A percentile compares a stretch with the other conserved stretches of the same genome.
phyloP scores from a whole-genome alignment of 2,888 invertebrate genomes.

The Melolontha melolontha region DNA sequence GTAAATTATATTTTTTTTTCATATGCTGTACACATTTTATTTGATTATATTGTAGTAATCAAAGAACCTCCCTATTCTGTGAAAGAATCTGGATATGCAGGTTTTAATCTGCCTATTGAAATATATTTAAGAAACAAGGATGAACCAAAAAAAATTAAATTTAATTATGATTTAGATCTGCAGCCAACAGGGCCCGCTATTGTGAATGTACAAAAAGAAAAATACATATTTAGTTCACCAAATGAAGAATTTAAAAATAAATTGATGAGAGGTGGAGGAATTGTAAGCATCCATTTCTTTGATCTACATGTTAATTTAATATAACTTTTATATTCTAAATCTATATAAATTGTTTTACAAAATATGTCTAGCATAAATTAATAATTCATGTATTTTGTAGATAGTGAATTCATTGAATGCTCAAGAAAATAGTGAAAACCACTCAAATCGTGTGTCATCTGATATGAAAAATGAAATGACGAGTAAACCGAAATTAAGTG shows the following conservation, averaged over 20 bases:
- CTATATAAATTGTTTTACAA: too few relatives aligned
- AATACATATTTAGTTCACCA: conserved; percentile 86
- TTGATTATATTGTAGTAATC: conserved; percentile 74
- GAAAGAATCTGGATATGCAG: conserved; percentile 96
- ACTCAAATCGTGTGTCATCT: conserved; percentile 60
- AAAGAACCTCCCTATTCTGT: conserved; percentile 93
- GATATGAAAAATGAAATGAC: conserved; percentile 69
- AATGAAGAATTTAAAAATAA: conserved; percentile 91
- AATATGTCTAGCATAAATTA: neutral
- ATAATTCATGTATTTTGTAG: conserved; percentile 52
- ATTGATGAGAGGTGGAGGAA: conserved; percentile 88
- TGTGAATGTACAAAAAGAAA: conserved; percentile 80
- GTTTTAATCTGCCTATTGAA: conserved; percentile 90
- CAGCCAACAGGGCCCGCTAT: conserved; percentile 81
- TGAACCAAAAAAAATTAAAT: conserved; percentile 87
- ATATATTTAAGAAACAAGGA: conserved; percentile 90
- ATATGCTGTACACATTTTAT: conserved; percentile 59
- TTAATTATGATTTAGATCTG: conserved; percentile 87
- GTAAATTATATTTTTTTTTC: conserved; percentile 66
- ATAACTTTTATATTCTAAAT: too few relatives aligned
- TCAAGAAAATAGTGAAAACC: conserved; percentile 64
- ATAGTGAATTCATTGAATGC: conserved; percentile 56
- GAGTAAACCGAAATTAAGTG: conserved; percentile 78
- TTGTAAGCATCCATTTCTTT: conserved; percentile 61
- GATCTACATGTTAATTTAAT: too few relatives aligned